Conservation (phyloP, 2,113 vertebrate species). For the Indri indri region DNA sequence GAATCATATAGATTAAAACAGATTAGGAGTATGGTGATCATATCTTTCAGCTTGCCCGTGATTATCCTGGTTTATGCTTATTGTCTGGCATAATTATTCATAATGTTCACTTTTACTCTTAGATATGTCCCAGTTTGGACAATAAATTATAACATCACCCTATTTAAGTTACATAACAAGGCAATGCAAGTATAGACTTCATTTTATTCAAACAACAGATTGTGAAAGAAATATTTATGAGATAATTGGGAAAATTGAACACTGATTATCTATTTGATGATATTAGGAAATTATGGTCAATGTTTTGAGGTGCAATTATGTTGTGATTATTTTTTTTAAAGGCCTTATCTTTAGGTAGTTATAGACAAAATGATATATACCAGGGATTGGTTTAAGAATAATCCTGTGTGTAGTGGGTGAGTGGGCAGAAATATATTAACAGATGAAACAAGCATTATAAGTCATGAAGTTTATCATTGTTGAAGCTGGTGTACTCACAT, state of each 20-base stretch:
- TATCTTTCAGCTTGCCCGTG: background rate
- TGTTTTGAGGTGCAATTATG: background rate
- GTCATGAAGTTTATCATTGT: background rate
- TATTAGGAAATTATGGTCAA: background rate
- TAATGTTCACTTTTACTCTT: background rate
- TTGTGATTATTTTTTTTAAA: background rate
- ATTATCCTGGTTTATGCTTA: background rate
- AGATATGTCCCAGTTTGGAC: background rate
- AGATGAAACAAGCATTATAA: background rate
- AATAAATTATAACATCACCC: background rate
- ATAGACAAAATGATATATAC: background rate
- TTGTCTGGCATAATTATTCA: background rate
- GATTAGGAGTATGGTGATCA: background rate
- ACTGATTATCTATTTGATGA: background rate
- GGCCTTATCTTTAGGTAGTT: background rate
- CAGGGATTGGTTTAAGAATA: background rate
- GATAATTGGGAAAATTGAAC: background rate
- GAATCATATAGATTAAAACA: background rate
- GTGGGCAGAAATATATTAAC: background rate
- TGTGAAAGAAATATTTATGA: background rate
- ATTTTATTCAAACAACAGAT: background rate
- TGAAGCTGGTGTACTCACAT: background rate
- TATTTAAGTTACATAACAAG: background rate
- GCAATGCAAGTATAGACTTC: background rate
- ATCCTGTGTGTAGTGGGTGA: background rate